These are phyloP conservation scores for Chelonus insularis DNA, from an alignment of 1,140 invertebrate species.

Conservation along the genomic window DNA sequence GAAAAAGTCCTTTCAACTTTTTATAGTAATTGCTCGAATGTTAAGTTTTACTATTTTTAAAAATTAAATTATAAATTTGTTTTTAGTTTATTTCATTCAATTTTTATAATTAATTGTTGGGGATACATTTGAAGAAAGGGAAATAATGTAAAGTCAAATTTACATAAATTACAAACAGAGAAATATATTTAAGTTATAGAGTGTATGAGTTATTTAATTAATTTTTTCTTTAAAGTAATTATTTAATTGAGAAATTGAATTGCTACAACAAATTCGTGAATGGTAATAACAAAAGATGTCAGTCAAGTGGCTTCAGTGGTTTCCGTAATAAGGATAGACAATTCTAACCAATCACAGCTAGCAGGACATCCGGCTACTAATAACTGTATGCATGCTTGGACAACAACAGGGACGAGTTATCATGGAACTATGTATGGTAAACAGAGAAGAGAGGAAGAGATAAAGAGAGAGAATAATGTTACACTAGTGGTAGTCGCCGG, in stretches of 20 bases:
- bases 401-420: slow-evolving; percentile 19
- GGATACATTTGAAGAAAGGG: too few species aligned
- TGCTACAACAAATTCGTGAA: neutral
- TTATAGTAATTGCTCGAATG: slow-evolving; percentile 15
- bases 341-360: slow-evolving; percentile 19
- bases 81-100: too few species aligned
- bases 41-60: slow-evolving; percentile 20
- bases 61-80: too few species aligned
- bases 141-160: too few species aligned
- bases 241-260: neutral
- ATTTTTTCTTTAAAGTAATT: too few species aligned
- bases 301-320: neutral
- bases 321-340: slow-evolving; percentile 19
- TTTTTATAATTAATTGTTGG: too few species aligned
- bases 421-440: neutral
- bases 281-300: neutral
- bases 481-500: slow-evolving; percentile 16
- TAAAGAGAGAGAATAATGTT: neutral
- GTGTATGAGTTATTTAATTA: too few species aligned
- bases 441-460: slow-evolving; percentile 8
- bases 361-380: slow-evolving; percentile 26
- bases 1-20: slow-evolving; percentile 3
- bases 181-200: too few species aligned
- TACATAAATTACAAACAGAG: too few species aligned
- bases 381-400: slow-evolving; percentile 26